A percentile compares a stretch with the other conserved stretches of the same genome.
Conservation (phyloP, 1,140 invertebrate species). For the Physella acuta region DNA sequence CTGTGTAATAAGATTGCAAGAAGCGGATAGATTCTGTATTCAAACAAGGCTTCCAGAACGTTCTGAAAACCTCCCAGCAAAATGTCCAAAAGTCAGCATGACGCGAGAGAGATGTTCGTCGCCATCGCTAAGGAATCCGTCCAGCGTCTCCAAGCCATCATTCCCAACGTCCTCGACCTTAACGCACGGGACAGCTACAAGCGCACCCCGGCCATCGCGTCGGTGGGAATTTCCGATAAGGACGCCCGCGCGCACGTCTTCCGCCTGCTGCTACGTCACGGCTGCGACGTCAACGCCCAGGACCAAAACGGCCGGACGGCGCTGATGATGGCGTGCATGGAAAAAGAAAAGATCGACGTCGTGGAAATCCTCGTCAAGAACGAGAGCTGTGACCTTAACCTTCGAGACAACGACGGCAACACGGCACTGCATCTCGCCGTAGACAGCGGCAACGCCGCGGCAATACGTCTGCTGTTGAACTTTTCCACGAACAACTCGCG, state of each 20-base stretch:
- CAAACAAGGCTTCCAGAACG: no score
- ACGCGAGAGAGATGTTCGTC: slow-evolving; percentile 29
- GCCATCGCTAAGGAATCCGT: slow-evolving; percentile 31
- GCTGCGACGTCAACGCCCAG: slow-evolving; percentile 85
- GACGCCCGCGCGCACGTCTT: slow-evolving; percentile 40
- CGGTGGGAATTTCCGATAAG: slow-evolving; percentile 35
- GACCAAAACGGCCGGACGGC: slow-evolving; percentile 88
- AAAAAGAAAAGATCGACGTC: slow-evolving; percentile 77
- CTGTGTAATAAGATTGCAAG: no score
- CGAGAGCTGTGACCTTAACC: slow-evolving; percentile 77
- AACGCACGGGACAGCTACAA: slow-evolving; percentile 29
- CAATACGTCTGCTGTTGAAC: slow-evolving; percentile 30
- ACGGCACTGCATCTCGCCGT: slow-evolving; percentile 41
- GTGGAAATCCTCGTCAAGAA: slow-evolving; percentile 76
- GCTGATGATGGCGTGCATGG: slow-evolving; percentile 88
- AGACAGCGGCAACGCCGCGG: slow-evolving; percentile 32
- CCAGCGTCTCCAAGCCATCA: slow-evolving; percentile 28
- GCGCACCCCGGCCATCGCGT: slow-evolving; percentile 41
- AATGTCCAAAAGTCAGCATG: neutral
- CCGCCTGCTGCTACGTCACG: slow-evolving; percentile 54
- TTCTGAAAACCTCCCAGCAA: no score
- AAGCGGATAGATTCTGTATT: no score
- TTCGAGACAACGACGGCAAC: slow-evolving; percentile 70
- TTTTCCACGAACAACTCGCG: slow-evolving; percentile 20
- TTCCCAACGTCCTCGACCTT: slow-evolving; percentile 26